Base-by-base conservation (phyloP, 2,888 invertebrate species). In the Malthinus flaveolus region DNA sequence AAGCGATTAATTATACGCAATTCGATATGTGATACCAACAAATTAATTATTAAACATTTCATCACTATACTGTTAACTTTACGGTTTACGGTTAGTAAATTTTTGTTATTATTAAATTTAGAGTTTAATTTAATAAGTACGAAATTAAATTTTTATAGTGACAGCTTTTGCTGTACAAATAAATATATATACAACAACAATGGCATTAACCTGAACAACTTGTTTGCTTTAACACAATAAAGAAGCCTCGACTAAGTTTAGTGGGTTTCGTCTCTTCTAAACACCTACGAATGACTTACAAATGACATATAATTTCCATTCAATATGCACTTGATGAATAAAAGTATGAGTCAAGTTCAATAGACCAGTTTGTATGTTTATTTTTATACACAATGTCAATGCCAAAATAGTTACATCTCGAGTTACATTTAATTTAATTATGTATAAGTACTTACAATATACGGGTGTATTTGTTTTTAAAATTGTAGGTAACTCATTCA, bases 191-290 rank as follows among this genome's bases (percentile, higher is more conserved):
- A 23, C 2, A 32, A 51, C 42, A 51, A 51, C 32, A 39, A 39
- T 39, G 50, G 42, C 50, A 51, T 51, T 51, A 51, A 51, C 50
- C 50, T 42, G 42, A 32, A 46, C 52, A 33, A 52, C 51, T 46
- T 42, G 39, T 42, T 50, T 52, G 45, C 23, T 46, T 46, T 45
- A 32, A 35, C 52, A 46, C 44, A 50, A 50, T 50, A 51, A 45
- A 23, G 32, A 49, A 49, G 39, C 39, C 15, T 42, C 23, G 13
- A 42, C 39, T 42, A 15, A 23, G 39, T 36, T 32, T 45, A 35
- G 52, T 52, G 36, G 52, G 52, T 35, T 31, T 45, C 51, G 51
- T 51, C 51, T 51, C 51, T 23, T 23, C 51, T 12, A 31, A 33
- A 52, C 52, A 46, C 52, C 52, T 33, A 52, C 52, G 52, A 44